phyloP scores from a whole-genome alignment of 2,113 vertebrate genomes.

The Python bivittatus region DNA sequence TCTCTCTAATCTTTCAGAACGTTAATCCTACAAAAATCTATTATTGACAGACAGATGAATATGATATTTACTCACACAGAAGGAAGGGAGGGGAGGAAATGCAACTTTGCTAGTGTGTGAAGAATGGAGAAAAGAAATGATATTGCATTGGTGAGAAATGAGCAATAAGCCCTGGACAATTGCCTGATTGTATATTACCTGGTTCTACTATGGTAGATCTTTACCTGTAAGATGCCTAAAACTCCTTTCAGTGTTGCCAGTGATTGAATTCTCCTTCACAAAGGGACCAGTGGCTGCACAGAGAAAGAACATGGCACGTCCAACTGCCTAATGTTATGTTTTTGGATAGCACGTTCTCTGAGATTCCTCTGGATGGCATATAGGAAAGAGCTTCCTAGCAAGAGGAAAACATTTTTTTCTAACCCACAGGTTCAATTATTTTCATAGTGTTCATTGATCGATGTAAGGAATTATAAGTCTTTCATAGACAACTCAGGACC shows the following conservation, averaged over 20 bases:
- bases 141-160: too few species aligned
- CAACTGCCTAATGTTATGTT: not conserved
- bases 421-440: not conserved
- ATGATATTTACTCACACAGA: not conserved
- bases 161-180: too few species aligned
- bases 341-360: not conserved
- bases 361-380: not conserved
- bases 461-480: not conserved
- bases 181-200: too few species aligned
- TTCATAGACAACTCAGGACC: not conserved
- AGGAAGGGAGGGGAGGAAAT: not conserved
- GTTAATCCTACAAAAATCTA: not conserved
- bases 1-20: not conserved
- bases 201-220: too few species aligned
- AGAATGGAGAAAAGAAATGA: not conserved
- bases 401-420: not conserved
- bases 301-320: not conserved
- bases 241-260: not conserved
- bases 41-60: not conserved
- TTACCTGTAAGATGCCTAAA: not conserved
- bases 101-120: not conserved
- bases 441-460: not conserved
- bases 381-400: not conserved
- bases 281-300: not conserved
- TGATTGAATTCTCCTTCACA: not conserved